A percentile compares a stretch with the other conserved stretches of the same genome.
These are phyloP conservation scores for Eupithecia centaureata DNA, from an alignment of 2,888 invertebrate genomes.

Conservation along the genomic window DNA sequence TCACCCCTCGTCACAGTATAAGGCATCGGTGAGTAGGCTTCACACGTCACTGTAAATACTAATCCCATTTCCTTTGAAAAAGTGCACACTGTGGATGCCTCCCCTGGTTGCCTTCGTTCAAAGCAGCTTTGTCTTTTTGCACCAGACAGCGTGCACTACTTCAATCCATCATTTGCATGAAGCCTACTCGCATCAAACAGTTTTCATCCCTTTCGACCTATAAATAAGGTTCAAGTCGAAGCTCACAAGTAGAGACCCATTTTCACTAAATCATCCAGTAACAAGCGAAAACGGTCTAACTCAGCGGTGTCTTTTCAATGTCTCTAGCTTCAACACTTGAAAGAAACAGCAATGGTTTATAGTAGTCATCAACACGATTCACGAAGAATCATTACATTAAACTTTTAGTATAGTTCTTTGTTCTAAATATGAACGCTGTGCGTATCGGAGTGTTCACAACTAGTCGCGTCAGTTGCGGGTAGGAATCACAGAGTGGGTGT, in stretches of 20 bases:
- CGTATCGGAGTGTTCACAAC: slow-evolving; percentile 1
- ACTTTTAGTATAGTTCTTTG: neutral
- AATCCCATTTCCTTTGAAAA: neutral
- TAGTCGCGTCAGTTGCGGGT: neutral
- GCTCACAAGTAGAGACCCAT: neutral
- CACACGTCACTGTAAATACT: slow-evolving; percentile 1
- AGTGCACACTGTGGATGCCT: neutral
- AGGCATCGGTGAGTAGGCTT: slow-evolving; percentile 12
- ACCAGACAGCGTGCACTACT: slow-evolving; percentile 2
- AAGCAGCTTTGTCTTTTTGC: neutral
- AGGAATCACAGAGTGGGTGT: slow-evolving; percentile 62
- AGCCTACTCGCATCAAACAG: slow-evolving; percentile 3
- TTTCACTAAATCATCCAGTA: neutral
- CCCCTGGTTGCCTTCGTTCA: neutral
- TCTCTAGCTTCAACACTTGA: slow-evolving; percentile 4
- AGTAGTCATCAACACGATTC: neutral
- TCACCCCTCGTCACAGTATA: slow-evolving; percentile 1
- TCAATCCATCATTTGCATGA: neutral
- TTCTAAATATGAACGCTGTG: neutral
- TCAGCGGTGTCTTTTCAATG: neutral
- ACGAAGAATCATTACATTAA: neutral
- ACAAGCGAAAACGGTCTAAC: neutral
- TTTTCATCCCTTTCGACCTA: neutral
- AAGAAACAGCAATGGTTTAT: neutral
- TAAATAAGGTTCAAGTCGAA: neutral